Evolutionary conservation across 2,113 vertebrate species (phyloP).

Genomic region (Dasyprocta punctata): DNA sequence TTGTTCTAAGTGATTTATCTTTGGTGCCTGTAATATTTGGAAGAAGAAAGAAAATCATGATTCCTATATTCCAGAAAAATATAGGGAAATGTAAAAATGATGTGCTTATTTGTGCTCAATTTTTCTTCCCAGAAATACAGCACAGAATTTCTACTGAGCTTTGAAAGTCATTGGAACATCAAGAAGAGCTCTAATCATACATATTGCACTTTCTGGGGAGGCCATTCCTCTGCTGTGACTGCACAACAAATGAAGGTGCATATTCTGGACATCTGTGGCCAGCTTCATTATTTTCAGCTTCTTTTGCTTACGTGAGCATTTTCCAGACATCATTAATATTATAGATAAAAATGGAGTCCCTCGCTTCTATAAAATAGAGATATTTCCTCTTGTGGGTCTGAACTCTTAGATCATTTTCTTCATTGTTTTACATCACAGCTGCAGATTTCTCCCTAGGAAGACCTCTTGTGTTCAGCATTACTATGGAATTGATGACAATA

Average conservation of each 20-base stretch:
- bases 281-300: not conserved
- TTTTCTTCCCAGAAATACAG: not conserved
- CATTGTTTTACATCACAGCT: conserved; percentile 38
- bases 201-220: not conserved
- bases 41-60: not conserved
- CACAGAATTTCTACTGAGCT: not conserved
- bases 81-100: not conserved
- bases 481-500: conserved; percentile 45
- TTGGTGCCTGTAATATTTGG: not conserved
- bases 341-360: conserved; percentile 63
- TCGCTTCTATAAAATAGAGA: conserved; percentile 42
- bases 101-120: not conserved
- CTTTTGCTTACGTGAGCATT: conserved; percentile 44
- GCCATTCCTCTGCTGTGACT: conserved; percentile 51
- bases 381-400: conserved; percentile 28
- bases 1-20: not conserved
- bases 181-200: not conserved
- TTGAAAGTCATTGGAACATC: conserved; percentile 30
- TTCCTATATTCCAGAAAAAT: not conserved
- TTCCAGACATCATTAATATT: conserved; percentile 28
- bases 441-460: conserved; percentile 57
- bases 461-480: conserved; percentile 62
- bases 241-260: conserved; percentile 47
- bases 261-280: conserved; percentile 59
- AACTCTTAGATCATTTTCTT: conserved; percentile 23